These are phyloP conservation scores for Grantiella picta DNA, from an alignment of 2,113 vertebrate species.

Conservation along the genomic window DNA sequence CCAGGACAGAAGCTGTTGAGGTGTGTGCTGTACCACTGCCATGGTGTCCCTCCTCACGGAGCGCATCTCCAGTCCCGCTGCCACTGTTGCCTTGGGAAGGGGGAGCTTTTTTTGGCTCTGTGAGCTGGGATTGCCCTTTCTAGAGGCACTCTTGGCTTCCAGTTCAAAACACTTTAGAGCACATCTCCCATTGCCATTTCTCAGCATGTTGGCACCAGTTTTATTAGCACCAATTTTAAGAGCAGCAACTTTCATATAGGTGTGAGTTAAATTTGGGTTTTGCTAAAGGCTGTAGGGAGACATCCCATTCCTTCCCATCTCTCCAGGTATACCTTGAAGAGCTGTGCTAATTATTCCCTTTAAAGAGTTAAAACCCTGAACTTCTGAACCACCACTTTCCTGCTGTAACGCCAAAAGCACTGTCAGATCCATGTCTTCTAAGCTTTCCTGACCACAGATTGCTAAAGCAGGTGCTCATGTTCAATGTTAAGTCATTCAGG, in stretches of 20 bases:
- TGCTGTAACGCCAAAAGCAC: neutral
- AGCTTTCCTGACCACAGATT: neutral
- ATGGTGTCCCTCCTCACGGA: neutral
- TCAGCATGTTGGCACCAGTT: neutral
- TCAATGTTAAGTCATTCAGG: neutral
- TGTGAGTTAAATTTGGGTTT: conserved; percentile 37
- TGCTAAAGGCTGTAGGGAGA: neutral
- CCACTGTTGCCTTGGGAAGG: neutral
- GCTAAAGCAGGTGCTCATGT: neutral
- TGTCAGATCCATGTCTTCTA: neutral
- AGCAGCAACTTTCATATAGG: conserved; percentile 12
- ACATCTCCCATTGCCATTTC: conserved; percentile 19
- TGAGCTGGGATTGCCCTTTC: neutral
- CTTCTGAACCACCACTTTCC: neutral
- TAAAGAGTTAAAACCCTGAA: neutral
- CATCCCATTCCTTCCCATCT: neutral
- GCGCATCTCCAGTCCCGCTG: neutral
- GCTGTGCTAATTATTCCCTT: neutral
- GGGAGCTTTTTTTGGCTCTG: neutral
- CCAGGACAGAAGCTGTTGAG: neutral
- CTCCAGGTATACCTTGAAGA: neutral
- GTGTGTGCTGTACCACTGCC: neutral
- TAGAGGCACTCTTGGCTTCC: neutral
- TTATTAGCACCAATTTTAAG: neutral
- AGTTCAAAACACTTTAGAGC: conserved; percentile 18